Base-by-base conservation (phyloP, 2,113 vertebrate species). In the Mungos mungo region DNA sequence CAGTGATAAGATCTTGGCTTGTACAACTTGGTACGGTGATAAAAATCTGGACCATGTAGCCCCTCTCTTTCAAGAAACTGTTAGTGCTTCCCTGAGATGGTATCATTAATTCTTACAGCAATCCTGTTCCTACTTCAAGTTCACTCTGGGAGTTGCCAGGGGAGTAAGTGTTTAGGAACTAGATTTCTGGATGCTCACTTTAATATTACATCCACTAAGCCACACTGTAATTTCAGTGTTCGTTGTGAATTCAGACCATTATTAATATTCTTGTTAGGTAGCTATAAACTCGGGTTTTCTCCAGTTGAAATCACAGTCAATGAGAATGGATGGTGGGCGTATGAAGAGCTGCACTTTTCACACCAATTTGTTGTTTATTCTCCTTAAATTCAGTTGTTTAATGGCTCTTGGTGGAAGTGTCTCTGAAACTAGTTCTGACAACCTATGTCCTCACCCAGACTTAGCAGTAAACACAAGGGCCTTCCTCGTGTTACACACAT, bases 211-310 rank as follows among this genome's bases (percentile, higher is more conserved):
- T 31, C 29, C 33, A 47, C 13, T 63, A 74, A 88, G 76, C 74
- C 31, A 93, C 35, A 60, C 11, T 35, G 18, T 65, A 57, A 94
- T 79, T 93, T 91, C 72, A 96, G 27, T 50, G 16, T 76, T 79
- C 25, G 4, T n/a, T 88, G 27, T 83, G 82, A 90, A 94, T 91
- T 95, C 82, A 77, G 72, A 82, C 77, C 41, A 80, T 91, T 97
- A 92, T 68, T 63, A 86, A 82, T 86, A 38, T 81, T 65, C 84
- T 81, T 85, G 25, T 82, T 96, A 83, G 23, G 3, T 91, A 25
- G 18, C 47, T 93, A 19, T 89, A 86, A 82, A 89, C 33, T 87
- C 12, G n/a, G 60, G 1, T 23, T 69, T 80, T 82, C 66, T 88
- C 31, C 15, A 84, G 21, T 12, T 96, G 76, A 90, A 92, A 90